phyloP scores from a whole-genome alignment of 2,113 vertebrate genomes.

The Nothobranchius furzeri region DNA sequence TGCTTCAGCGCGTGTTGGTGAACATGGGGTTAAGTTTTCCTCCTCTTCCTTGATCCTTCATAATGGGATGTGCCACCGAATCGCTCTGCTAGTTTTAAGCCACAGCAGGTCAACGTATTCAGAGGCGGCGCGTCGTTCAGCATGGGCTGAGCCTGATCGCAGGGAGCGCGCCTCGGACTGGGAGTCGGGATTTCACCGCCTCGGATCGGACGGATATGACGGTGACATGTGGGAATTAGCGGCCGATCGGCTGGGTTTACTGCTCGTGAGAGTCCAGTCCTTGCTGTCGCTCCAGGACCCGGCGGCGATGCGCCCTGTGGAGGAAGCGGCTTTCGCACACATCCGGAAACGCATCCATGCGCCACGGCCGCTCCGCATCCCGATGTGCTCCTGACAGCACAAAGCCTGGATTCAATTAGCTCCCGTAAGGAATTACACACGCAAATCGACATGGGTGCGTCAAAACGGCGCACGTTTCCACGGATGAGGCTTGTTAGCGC shows the following conservation, averaged over 20 bases:
- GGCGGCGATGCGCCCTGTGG: slow-evolving; percentile 58
- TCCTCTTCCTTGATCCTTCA: slow-evolving; percentile 65
- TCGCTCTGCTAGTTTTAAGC: slow-evolving; percentile 64
- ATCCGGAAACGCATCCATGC: slow-evolving; percentile 73
- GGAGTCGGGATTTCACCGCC: slow-evolving; percentile 8
- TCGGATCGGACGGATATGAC: slow-evolving; percentile 26
- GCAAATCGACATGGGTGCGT: slow-evolving; percentile 65
- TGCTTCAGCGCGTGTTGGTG: slow-evolving; percentile 18
- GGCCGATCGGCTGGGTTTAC: slow-evolving; percentile 2
- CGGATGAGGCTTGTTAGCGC: slow-evolving; percentile 36
- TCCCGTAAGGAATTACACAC: slow-evolving; percentile 26
- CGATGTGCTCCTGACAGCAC: slow-evolving; percentile 58
- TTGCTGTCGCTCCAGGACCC: slow-evolving; percentile 18
- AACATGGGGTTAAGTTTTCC: slow-evolving; percentile 72
- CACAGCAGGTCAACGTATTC: slow-evolving; percentile 69
- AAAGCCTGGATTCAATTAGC: slow-evolving; percentile 45
- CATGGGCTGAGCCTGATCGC: slow-evolving; percentile 53
- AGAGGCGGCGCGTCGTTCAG: slow-evolving; percentile 57
- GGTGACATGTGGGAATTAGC: slow-evolving; percentile 58
- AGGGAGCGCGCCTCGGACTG: slow-evolving; percentile 21
- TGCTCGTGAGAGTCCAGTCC: slow-evolving; percentile 9
- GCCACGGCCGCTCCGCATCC: slow-evolving; percentile 57
- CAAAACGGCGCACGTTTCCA: slow-evolving; percentile 35
- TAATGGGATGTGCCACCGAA: slow-evolving; percentile 78
- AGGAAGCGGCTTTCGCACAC: slow-evolving; percentile 59